Evolutionary conservation across 2,113 vertebrate species (phyloP).

Genomic region (Ammospiza nelsoni): DNA sequence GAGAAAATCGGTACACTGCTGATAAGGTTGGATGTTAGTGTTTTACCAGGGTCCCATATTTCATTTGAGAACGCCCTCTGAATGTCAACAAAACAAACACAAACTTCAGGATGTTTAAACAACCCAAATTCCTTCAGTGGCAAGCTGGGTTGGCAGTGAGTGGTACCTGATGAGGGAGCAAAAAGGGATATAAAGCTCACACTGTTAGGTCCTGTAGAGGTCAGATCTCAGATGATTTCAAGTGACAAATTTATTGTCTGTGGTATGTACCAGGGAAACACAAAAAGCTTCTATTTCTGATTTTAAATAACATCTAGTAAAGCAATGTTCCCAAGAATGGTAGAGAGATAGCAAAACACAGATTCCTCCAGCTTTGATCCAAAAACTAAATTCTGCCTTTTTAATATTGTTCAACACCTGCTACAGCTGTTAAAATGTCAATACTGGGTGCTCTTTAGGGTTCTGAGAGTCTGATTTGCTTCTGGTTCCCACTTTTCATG

Average conservation of each 20-base stretch:
- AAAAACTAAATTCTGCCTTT: neutral
- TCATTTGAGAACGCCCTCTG: neutral
- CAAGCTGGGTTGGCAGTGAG: neutral
- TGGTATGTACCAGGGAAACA: neutral
- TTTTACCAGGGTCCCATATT: neutral
- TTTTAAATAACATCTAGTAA: neutral
- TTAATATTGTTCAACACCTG: neutral
- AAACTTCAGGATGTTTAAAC: constrained; percentile 2
- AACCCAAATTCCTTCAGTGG: neutral
- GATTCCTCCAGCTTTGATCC: neutral
- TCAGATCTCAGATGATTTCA: neutral
- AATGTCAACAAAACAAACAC: constrained; percentile 7
- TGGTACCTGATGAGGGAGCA: neutral
- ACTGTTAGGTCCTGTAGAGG: neutral
- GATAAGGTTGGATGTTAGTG: neutral
- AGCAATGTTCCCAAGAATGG: neutral
- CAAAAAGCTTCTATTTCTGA: neutral
- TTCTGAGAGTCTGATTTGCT: neutral
- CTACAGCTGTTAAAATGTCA: neutral
- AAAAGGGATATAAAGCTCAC: neutral
- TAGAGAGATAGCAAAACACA: neutral
- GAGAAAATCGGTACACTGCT: neutral
- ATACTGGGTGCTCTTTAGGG: neutral
- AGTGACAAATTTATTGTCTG: neutral
- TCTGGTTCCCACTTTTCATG: neutral